These are phyloP conservation scores for Trialeurodes vaporariorum DNA, from an alignment of 1,140 invertebrate genomes.

Conservation along the genomic window DNA sequence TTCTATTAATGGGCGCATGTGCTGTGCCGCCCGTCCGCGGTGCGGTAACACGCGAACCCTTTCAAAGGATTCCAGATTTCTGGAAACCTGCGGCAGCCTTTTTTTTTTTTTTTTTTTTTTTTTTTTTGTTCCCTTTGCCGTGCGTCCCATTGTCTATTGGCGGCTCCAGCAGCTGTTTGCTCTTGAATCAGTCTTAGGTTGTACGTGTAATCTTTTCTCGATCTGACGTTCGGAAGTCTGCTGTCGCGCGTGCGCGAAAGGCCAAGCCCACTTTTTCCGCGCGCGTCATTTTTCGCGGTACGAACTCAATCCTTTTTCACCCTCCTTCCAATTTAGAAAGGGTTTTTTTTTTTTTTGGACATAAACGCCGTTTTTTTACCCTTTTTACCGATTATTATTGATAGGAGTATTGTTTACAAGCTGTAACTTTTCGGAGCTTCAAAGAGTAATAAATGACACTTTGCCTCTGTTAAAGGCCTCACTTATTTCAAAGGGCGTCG, in stretches of 20 bases:
- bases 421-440: not conserved
- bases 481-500: not conserved
- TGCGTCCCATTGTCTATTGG: slow-evolving; percentile 7
- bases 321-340: no score
- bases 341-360: no score
- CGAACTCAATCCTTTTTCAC: no score
- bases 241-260: no score
- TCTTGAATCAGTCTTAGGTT: not conserved
- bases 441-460: slow-evolving; percentile 1
- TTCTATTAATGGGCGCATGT: not conserved
- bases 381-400: not conserved
- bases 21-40: no score
- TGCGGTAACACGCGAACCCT: no score
- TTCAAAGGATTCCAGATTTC: slow-evolving; percentile 10
- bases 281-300: no score
- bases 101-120: no score
- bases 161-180: not conserved
- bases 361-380: not conserved
- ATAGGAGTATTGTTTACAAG: not conserved
- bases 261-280: no score
- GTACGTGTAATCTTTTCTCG: no score
- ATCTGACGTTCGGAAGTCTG: no score
- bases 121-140: no score
- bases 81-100: slow-evolving; percentile 11
- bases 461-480: not conserved